phyloP scores from a whole-genome alignment of 2,113 vertebrate species.

The Heliornis fulica region DNA sequence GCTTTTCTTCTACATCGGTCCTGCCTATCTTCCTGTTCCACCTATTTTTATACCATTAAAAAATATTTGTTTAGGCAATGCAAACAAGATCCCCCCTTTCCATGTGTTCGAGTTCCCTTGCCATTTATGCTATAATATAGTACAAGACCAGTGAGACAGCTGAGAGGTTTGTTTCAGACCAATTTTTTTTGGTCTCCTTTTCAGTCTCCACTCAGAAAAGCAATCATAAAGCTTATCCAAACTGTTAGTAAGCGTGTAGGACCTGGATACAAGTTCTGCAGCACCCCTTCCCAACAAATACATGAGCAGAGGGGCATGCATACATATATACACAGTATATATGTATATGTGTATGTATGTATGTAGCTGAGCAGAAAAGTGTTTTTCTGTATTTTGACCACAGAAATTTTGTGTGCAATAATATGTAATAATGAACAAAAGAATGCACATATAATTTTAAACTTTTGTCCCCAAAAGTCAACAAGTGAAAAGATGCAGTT shows the following conservation, averaged over 20 bases:
- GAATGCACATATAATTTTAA: background rate
- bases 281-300: background rate
- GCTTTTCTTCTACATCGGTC: constrained; percentile 35
- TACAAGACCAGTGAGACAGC: background rate
- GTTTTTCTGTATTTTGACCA: background rate
- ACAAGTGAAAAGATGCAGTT: background rate
- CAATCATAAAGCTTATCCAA: background rate
- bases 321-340: background rate
- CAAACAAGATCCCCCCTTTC: constrained; percentile 33
- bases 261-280: background rate
- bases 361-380: background rate
- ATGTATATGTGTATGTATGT: background rate
- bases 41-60: constrained; percentile 61
- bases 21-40: constrained; percentile 49
- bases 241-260: background rate
- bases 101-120: constrained; percentile 28
- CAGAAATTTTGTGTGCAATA: background rate
- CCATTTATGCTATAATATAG: background rate
- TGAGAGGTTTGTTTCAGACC: background rate
- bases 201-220: background rate
- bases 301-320: background rate
- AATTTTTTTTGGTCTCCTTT: background rate
- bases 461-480: background rate
- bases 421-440: background rate
- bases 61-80: constrained; percentile 47